Base-by-base conservation (phyloP, 2,888 invertebrate species). In the Leptothorax acervorum region DNA sequence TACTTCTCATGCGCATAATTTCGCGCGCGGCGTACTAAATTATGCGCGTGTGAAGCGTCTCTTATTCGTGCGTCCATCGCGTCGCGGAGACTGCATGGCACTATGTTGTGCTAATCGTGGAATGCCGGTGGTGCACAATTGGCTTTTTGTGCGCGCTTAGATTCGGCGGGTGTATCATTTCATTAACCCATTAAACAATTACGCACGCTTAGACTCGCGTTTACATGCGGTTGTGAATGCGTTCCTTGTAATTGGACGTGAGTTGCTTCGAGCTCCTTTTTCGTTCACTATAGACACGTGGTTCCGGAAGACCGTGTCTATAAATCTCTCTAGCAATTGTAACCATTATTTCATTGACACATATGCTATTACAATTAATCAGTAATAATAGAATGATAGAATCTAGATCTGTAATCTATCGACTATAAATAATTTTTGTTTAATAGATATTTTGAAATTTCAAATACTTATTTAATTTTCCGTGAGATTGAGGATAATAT, bases 151-250 rank as follows among this genome's bases (percentile, higher is more conserved):
- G 88, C 88, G 89, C 86, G 88, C 90, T 88, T 92, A 91, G 90
- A 93, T 94, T 94, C 91, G 92, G 92, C 90, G 88, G 89, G 86
- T 89, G 91, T 92, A 93, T 94, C 93, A 92, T 93, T 92, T 93
- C 92, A 94, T 93, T 93, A 93, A 89, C 86, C 89, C 90, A 92
- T 94, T 93, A 93, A 93, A 93, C 90, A 93, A 93, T 94, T 93
- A 90, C 87, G 87, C 87, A 83, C 85, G 84, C 87, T 84, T 74
- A 71, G 84, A 83, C 87, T 85, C 88, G 87, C 86, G 89, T 88
- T 87, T 85, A 87, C 85, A 88, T 83, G 88, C 91, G 91, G 89
- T 89, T 89, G 90, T 90, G 91, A 92, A 92, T 90, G 89, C 91
- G 89, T 87, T 87, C 90, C 89, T 88, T 88, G 88, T 91, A 90